Percentiles rank a stretch among this genome's conserved stretches.
phyloP scores from a whole-genome alignment of 2,888 invertebrate genomes.

The Petrolisthes manimaculis region DNA sequence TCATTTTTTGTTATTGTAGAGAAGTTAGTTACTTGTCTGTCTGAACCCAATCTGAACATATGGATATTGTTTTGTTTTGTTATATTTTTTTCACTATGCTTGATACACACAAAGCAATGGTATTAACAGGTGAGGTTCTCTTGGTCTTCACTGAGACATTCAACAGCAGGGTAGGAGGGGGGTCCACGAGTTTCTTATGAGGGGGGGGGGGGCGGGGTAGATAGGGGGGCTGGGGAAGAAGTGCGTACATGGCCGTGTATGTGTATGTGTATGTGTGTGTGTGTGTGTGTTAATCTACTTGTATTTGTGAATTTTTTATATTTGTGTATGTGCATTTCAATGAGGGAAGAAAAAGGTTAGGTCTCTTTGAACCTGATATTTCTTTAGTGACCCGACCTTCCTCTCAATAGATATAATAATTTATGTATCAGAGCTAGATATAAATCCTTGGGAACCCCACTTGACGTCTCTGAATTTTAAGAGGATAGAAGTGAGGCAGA shows the following conservation, averaged over 20 bases:
- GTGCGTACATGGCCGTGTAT: not conserved
- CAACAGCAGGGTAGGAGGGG: constrained; percentile 39
- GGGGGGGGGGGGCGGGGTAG: constrained; percentile 15
- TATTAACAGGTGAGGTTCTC: constrained; percentile 61
- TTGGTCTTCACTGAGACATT: constrained; percentile 56
- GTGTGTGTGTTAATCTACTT: not conserved
- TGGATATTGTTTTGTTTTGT: constrained; percentile 10
- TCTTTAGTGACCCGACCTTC: not conserved
- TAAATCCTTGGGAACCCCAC: not conserved
- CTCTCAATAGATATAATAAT: not conserved
- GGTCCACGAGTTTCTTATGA: constrained; percentile 45
- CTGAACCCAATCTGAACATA: constrained; percentile 16
- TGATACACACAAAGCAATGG: constrained; percentile 28
- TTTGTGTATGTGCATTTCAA: not conserved
- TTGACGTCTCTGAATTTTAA: constrained; percentile 1
- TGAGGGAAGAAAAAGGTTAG: not conserved
- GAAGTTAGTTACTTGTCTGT: not conserved
- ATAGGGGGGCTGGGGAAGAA: not conserved
- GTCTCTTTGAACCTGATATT: not conserved
- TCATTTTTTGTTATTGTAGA: not conserved
- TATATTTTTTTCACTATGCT: constrained; percentile 11
- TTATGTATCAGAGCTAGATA: not conserved
- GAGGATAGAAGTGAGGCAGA: not conserved
- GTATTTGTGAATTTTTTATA: not conserved
- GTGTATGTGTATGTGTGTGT: not conserved